A percentile compares a stretch with the other conserved stretches of the same genome.
phyloP scores from a whole-genome alignment of 2,797 vertebrate species.

The Rhynchonycteris naso region DNA sequence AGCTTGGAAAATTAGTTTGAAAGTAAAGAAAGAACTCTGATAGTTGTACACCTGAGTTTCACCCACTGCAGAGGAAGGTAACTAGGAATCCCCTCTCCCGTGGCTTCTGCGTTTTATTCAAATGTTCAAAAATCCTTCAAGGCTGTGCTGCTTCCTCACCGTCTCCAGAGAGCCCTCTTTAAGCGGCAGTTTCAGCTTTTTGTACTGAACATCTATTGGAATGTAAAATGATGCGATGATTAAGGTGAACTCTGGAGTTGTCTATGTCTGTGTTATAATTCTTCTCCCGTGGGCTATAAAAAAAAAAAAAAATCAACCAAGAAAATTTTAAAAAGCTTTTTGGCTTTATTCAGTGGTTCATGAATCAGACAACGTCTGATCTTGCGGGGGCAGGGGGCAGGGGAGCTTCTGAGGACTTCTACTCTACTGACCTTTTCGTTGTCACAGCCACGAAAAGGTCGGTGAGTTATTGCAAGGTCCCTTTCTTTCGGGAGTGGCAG shows the following conservation, averaged over 20 bases:
- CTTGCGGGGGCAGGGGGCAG: background rate
- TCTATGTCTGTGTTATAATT: background rate
- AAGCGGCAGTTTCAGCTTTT: background rate
- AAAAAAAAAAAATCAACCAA: background rate
- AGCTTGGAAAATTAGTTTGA: background rate
- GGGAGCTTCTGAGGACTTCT: background rate
- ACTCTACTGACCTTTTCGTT: too few species aligned
- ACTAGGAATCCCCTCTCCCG: background rate
- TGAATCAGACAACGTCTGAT: background rate
- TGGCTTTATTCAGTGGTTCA: background rate
- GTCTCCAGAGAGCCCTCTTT: background rate
- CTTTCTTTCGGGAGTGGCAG: background rate
- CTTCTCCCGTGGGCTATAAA: background rate
- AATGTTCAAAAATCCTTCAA: background rate
- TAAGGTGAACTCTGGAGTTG: background rate
- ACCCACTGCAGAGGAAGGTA: background rate
- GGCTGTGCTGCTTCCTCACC: background rate
- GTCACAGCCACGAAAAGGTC: background rate
- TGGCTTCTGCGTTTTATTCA: background rate
- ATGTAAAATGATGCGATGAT: background rate
- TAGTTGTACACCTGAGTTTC: background rate
- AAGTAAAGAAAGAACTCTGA: background rate
- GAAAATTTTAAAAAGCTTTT: background rate
- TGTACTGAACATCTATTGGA: background rate
- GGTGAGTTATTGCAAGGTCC: background rate